These are phyloP conservation scores for Melanogrammus aeglefinus DNA, from an alignment of 2,797 vertebrate genomes.

Conservation along the genomic window DNA sequence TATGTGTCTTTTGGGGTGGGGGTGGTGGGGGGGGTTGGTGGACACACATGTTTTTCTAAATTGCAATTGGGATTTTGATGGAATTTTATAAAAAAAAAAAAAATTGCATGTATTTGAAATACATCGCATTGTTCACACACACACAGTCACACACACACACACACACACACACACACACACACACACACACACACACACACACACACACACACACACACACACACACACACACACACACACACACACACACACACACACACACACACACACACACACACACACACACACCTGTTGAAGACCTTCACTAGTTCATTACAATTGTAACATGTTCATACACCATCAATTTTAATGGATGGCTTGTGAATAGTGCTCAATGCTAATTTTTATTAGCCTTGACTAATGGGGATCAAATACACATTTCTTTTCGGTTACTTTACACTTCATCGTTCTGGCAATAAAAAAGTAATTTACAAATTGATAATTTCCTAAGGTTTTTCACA, in stretches of 20 bases:
- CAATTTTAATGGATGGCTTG: not conserved
- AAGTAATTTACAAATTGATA: too few species aligned
- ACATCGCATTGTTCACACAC: not conserved
- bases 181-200: too few species aligned
- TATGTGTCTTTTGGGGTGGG: slow-evolving; percentile 5
- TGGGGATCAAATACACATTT: not conserved
- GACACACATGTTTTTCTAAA: not conserved
- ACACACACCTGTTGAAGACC: not conserved
- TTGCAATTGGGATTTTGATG: not conserved
- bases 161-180: too few species aligned
- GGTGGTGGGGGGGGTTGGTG: too few species aligned
- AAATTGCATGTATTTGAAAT: too few species aligned
- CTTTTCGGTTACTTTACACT: not conserved
- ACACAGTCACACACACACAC: too few species aligned
- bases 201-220: too few species aligned
- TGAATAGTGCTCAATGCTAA: not conserved
- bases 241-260: too few species aligned
- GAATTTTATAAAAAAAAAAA: too few species aligned
- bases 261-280: too few species aligned
- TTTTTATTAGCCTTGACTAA: not conserved
- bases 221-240: too few species aligned
- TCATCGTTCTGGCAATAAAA: not conserved
- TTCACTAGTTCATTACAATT: too few species aligned
- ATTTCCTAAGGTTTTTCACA: not conserved
- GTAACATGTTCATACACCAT: not conserved